Conservation (phyloP, 2,888 invertebrate genomes). For the Philaethria dido region DNA sequence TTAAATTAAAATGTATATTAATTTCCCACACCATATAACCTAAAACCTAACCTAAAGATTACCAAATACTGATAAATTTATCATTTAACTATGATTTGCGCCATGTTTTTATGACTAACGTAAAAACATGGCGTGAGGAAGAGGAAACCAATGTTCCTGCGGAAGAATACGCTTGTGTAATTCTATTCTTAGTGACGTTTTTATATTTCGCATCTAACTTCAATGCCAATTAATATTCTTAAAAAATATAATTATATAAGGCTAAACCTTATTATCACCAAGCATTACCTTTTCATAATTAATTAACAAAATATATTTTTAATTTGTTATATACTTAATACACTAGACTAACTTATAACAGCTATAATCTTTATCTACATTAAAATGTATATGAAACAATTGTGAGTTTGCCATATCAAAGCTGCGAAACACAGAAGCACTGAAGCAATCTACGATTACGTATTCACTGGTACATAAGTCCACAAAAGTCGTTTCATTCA, state of each 20-base stretch:
- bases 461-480: conserved; percentile 7
- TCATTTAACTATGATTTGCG: background rate
- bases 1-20: too few relatives aligned
- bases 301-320: background rate
- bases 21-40: too few relatives aligned
- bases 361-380: background rate
- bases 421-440: background rate
- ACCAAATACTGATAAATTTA: too few relatives aligned
- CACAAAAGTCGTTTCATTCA: conserved; percentile 17
- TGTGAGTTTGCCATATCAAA: background rate
- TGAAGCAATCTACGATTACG: conserved; percentile 5
- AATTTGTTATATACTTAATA: too few relatives aligned
- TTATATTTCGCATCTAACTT: too few relatives aligned
- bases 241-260: too few relatives aligned
- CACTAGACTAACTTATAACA: too few relatives aligned
- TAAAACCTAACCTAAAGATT: too few relatives aligned
- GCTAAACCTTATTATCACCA: too few relatives aligned
- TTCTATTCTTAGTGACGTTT: background rate
- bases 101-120: conserved; percentile 30
- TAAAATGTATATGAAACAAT: background rate
- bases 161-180: conserved; percentile 31
- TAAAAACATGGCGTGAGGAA: conserved; percentile 30
- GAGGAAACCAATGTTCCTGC: conserved; percentile 26
- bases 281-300: background rate
- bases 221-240: too few relatives aligned